phyloP scores from a whole-genome alignment of 2,797 vertebrate genomes.

The Momotus momota region DNA sequence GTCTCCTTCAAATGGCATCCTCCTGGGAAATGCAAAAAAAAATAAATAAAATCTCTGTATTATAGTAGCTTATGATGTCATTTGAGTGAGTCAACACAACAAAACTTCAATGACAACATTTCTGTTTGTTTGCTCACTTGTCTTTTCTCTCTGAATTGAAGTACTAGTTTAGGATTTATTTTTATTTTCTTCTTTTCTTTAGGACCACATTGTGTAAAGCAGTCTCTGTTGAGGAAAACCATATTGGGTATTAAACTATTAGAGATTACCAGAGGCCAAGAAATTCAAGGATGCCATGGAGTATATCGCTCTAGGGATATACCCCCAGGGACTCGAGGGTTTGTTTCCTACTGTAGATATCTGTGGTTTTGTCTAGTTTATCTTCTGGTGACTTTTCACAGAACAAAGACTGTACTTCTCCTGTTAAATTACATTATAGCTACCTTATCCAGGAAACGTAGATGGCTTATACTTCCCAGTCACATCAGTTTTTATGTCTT shows the following conservation, averaged over 20 bases:
- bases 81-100: slow-evolving; percentile 44
- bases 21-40: slow-evolving; percentile 35
- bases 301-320: background rate
- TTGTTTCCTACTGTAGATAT: background rate
- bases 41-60: background rate
- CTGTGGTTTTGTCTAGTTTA: background rate
- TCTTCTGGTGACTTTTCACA: background rate
- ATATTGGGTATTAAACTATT: background rate
- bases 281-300: background rate
- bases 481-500: background rate
- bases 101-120: slow-evolving; percentile 38
- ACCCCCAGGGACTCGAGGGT: background rate
- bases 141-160: background rate
- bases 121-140: background rate
- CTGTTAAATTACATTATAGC: background rate
- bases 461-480: background rate
- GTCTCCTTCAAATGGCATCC: slow-evolving; percentile 42
- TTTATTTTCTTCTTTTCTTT: background rate
- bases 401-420: background rate
- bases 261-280: background rate
- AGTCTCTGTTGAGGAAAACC: background rate
- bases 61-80: slow-evolving; percentile 47
- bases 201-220: background rate
- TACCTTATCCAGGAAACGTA: background rate
- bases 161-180: background rate